A percentile compares a stretch with the other conserved stretches of the same genome.
Evolutionary conservation across 1,140 invertebrate genomes (phyloP).

Genomic region (Diprion similis): DNA sequence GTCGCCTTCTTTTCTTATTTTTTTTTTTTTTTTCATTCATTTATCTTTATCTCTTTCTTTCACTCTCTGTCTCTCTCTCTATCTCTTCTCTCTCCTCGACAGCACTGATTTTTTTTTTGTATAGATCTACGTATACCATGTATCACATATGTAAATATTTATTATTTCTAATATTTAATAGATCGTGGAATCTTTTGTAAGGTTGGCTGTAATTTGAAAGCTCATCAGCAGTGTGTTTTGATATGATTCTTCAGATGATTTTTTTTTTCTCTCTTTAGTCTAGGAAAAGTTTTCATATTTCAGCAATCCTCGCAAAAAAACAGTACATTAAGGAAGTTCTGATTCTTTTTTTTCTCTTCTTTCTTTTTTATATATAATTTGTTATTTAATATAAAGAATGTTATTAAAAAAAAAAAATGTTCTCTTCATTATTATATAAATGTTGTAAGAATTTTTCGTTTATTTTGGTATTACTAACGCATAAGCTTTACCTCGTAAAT

Average conservation of each 20-base stretch:
- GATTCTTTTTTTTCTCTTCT: slow-evolving; percentile 16
- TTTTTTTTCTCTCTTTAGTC: not conserved
- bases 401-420: slow-evolving; percentile 47
- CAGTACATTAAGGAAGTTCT: slow-evolving; percentile 29
- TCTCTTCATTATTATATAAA: slow-evolving; percentile 49
- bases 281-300: slow-evolving; percentile 19
- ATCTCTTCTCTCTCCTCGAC: slow-evolving; percentile 34
- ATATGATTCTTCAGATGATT: slow-evolving; percentile 19
- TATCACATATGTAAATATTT: slow-evolving; percentile 54
- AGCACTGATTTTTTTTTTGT: slow-evolving; percentile 49
- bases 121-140: slow-evolving; percentile 31
- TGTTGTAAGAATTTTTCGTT: slow-evolving; percentile 56
- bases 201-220: slow-evolving; percentile 28
- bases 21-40: slow-evolving; percentile 5
- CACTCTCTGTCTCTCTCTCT: not conserved
- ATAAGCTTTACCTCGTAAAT: slow-evolving; percentile 56
- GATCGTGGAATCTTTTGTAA: slow-evolving; percentile 29
- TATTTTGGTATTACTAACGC: slow-evolving; percentile 57
- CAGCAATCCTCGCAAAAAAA: slow-evolving; percentile 26
- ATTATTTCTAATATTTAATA: slow-evolving; percentile 55
- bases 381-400: slow-evolving; percentile 61
- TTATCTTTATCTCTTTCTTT: not conserved
- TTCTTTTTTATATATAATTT: slow-evolving; percentile 53
- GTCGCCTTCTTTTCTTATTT: not conserved
- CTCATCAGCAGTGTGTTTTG: not conserved